These are phyloP conservation scores for Beroe ovata DNA, from an alignment of 37 sponge, comb jelly and placozoan species.

Conservation along the genomic window DNA sequence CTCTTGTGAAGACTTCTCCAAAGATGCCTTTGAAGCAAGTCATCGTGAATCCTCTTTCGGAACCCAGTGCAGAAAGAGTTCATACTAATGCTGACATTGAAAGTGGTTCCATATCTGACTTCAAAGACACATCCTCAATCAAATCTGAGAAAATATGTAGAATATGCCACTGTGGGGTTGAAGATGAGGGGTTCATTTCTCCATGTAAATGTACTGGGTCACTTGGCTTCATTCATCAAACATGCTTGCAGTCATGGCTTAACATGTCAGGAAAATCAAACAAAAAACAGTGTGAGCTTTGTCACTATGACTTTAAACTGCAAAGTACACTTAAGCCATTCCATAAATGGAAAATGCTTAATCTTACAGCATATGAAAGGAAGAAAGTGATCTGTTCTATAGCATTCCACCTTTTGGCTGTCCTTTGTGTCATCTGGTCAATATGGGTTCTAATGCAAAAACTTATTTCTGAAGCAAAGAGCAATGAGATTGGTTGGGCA, in stretches of 20 bases:
- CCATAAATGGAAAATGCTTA: slow-evolving; percentile 61
- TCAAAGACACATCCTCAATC: slow-evolving; percentile 59
- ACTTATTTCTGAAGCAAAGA: slow-evolving; percentile 25
- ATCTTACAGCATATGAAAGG: slow-evolving; percentile 48
- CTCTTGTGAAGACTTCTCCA: background rate
- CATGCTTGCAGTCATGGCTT: slow-evolving; percentile 60
- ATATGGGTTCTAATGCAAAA: slow-evolving; percentile 61
- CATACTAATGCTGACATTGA: slow-evolving; percentile 31
- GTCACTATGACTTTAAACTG: slow-evolving; percentile 50
- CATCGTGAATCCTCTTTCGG: slow-evolving; percentile 45
- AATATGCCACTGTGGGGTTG: slow-evolving; percentile 59
- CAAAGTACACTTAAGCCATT: slow-evolving; percentile 50
- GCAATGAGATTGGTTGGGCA: slow-evolving; percentile 53
- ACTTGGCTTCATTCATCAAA: slow-evolving; percentile 38
- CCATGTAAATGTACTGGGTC: slow-evolving; percentile 64
- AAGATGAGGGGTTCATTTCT: slow-evolving; percentile 52
- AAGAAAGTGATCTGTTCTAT: slow-evolving; percentile 62
- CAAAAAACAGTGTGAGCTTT: slow-evolving; percentile 65
- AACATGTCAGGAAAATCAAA: slow-evolving; percentile 53
- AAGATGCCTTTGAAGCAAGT: slow-evolving; percentile 61
- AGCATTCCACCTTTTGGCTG: slow-evolving; percentile 60
- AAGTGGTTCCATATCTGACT: slow-evolving; percentile 38
- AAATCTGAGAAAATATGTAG: slow-evolving; percentile 64
- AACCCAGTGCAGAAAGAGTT: background rate
- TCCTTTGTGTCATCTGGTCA: slow-evolving; percentile 43